These are phyloP conservation scores for Exephanes ischioxanthus DNA, from an alignment of 2,888 invertebrate genomes.

Conservation along the genomic window DNA sequence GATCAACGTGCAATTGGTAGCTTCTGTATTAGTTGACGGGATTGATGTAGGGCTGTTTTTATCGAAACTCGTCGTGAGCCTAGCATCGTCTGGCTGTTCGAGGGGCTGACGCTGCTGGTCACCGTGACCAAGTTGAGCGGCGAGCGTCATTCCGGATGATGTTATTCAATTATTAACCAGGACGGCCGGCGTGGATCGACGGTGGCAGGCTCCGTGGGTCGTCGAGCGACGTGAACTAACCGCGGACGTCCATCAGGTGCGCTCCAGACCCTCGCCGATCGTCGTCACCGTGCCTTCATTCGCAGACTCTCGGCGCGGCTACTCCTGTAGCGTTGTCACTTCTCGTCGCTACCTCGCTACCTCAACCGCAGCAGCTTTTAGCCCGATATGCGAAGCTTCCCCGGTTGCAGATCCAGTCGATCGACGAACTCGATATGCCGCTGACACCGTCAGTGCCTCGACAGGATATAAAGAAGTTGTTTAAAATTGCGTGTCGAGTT, in stretches of 20 bases:
- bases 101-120: background rate
- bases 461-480: background rate
- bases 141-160: slow-evolving; percentile 13
- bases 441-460: background rate
- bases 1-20: background rate
- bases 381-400: background rate
- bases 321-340: slow-evolving; percentile 24
- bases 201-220: slow-evolving; percentile 17
- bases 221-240: slow-evolving; percentile 44
- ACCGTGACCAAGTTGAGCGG: slow-evolving; percentile 12
- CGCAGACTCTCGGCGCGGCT: background rate
- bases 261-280: slow-evolving; percentile 36
- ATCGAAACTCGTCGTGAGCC: background rate
- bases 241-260: slow-evolving; percentile 56
- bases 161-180: slow-evolving; percentile 57
- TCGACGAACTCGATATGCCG: background rate
- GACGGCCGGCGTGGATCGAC: slow-evolving; percentile 34
- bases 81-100: background rate
- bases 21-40: background rate
- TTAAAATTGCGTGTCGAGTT: background rate
- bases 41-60: slow-evolving; percentile 1
- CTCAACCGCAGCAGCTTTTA: slow-evolving; percentile 7
- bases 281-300: slow-evolving; percentile 17
- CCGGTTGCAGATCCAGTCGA: background rate
- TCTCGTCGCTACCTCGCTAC: background rate